phyloP scores from a whole-genome alignment of 2,113 vertebrate genomes.

The Corythaixoides concolor region DNA sequence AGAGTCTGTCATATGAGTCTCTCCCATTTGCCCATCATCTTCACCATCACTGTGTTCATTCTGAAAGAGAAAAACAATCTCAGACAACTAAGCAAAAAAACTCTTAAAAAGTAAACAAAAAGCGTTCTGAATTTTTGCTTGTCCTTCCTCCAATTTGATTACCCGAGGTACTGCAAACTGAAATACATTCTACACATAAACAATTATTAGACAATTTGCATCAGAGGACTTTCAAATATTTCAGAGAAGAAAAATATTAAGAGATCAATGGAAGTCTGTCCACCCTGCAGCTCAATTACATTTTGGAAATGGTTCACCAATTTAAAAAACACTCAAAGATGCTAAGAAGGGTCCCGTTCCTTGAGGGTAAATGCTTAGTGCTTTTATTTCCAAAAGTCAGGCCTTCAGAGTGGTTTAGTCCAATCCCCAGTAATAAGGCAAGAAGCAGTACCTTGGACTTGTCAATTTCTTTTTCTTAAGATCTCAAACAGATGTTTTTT shows the following conservation, averaged over 20 bases:
- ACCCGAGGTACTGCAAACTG: not conserved
- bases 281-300: not conserved
- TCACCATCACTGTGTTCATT: slow-evolving; percentile 88
- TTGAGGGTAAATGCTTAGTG: not conserved
- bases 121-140: not conserved
- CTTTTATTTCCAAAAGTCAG: not conserved
- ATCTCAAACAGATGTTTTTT: not conserved
- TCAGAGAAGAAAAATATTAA: not conserved
- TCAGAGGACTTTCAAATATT: not conserved
- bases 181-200: not conserved
- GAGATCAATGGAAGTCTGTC: not conserved
- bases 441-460: not conserved
- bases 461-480: not conserved
- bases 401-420: not conserved
- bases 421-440: not conserved
- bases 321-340: not conserved
- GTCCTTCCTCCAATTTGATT: not conserved
- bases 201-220: not conserved
- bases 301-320: not conserved
- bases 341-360: not conserved
- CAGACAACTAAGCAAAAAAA: slow-evolving; percentile 3
- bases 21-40: slow-evolving; percentile 62
- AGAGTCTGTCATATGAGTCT: slow-evolving; percentile 59
- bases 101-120: not conserved
- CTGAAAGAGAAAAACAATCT: slow-evolving; percentile 68